Evolutionary conservation across 2,113 vertebrate species (phyloP).

Genomic region (Thunnus thynnus): DNA sequence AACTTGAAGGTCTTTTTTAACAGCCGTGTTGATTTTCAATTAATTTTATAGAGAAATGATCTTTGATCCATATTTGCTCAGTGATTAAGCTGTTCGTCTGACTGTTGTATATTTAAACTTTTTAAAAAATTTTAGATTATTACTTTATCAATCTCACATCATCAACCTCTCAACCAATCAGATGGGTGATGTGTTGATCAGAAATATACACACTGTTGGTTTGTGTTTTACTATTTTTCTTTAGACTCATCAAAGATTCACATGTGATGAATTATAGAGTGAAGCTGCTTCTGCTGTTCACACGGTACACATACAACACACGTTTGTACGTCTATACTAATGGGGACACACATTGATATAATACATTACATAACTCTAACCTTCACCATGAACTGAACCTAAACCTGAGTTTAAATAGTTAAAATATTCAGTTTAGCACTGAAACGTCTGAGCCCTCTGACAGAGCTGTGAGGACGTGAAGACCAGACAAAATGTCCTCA

Average conservation of each 20-base stretch:
- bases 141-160: background rate
- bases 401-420: background rate
- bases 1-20: too few relatives aligned
- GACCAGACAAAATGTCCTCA: too few relatives aligned
- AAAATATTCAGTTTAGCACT: too few relatives aligned
- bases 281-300: slow-evolving; percentile 27
- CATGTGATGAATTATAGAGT: slow-evolving; percentile 64
- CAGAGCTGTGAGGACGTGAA: too few relatives aligned
- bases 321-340: background rate
- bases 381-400: background rate
- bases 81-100: too few relatives aligned
- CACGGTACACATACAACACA: slow-evolving; percentile 6
- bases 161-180: background rate
- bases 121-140: too few relatives aligned
- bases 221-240: slow-evolving; percentile 18
- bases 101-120: too few relatives aligned
- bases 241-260: slow-evolving; percentile 63
- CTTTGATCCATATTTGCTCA: too few relatives aligned
- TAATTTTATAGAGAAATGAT: too few relatives aligned
- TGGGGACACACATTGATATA: background rate
- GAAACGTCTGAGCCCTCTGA: too few relatives aligned
- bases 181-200: background rate
- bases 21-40: too few relatives aligned
- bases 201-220: background rate
- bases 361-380: background rate